phyloP scores from a whole-genome alignment of 1,140 invertebrate species.

The Centruroides vittatus region DNA sequence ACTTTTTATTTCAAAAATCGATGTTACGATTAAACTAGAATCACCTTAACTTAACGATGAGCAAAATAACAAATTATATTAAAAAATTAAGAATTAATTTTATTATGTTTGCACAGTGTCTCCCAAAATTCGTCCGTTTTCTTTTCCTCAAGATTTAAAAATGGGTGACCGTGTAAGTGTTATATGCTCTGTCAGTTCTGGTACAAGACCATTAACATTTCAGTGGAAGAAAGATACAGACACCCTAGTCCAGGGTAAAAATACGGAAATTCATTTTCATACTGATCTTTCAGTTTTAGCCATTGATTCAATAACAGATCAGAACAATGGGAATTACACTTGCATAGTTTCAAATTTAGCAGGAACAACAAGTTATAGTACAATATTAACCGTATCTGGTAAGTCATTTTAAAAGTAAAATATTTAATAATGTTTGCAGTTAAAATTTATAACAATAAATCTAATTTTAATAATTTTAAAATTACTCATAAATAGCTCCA shows the following conservation, averaged over 20 bases:
- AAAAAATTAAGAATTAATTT: no score
- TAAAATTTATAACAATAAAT: no score
- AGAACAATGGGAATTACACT: conserved; percentile 46
- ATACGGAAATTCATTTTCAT: not conserved
- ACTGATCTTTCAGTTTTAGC: not conserved
- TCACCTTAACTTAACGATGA: no score
- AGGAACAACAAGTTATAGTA: conserved; percentile 31
- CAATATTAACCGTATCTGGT: not conserved
- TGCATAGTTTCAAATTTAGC: conserved; percentile 85
- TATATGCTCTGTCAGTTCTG: not conserved
- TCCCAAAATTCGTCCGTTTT: not conserved
- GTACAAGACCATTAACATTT: not conserved
- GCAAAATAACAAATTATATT: no score
- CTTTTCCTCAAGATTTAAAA: not conserved
- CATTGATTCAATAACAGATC: not conserved
- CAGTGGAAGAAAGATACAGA: not conserved
- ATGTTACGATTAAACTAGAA: no score
- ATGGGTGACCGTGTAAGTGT: not conserved
- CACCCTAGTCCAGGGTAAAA: not conserved
- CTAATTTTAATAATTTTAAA: no score
- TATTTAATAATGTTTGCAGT: no score
- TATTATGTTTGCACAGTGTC: no score
- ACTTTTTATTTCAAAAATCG: no score
- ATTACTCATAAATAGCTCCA: conserved; percentile 45
- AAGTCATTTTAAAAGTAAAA: no score